A percentile compares a stretch with the other conserved stretches of the same genome.
Evolutionary conservation across 2,113 vertebrate genomes (phyloP).

Genomic region (Sapajus apella): DNA sequence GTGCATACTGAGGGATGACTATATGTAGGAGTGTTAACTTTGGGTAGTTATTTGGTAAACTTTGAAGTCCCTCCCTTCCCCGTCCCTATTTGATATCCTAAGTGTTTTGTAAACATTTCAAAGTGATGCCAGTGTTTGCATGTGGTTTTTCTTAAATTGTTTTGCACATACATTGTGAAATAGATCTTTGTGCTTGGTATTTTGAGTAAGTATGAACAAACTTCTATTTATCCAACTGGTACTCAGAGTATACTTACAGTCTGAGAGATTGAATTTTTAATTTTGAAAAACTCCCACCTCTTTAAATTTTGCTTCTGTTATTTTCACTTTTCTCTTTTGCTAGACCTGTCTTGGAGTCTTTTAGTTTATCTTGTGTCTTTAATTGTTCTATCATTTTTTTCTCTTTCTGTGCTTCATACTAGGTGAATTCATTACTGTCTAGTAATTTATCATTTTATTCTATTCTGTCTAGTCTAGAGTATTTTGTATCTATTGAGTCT

Average conservation of each 20-base stretch:
- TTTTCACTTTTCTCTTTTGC: not conserved
- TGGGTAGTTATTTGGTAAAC: not conserved
- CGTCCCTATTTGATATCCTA: not conserved
- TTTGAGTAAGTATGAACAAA: not conserved
- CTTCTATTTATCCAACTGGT: not conserved
- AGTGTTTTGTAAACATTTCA: conserved; percentile 4
- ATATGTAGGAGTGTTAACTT: not conserved
- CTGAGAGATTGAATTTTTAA: not conserved
- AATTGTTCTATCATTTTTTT: not conserved
- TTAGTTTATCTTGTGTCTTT: not conserved
- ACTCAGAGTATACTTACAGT: not conserved
- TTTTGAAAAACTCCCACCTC: conserved; percentile 24
- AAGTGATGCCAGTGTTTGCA: not conserved
- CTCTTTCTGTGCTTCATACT: not conserved
- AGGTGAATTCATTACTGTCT: not conserved
- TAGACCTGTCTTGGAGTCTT: not conserved
- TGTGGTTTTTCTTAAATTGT: conserved; percentile 43
- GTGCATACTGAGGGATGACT: not conserved
- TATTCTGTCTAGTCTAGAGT: not conserved
- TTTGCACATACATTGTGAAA: not conserved
- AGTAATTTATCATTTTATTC: not conserved
- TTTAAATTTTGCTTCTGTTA: not conserved
- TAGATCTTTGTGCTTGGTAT: not conserved
- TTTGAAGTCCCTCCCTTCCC: not conserved
- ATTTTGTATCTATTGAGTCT: not conserved